Base-by-base conservation (phyloP, 1,140 invertebrate genomes). In the Eumaeus atala region DNA sequence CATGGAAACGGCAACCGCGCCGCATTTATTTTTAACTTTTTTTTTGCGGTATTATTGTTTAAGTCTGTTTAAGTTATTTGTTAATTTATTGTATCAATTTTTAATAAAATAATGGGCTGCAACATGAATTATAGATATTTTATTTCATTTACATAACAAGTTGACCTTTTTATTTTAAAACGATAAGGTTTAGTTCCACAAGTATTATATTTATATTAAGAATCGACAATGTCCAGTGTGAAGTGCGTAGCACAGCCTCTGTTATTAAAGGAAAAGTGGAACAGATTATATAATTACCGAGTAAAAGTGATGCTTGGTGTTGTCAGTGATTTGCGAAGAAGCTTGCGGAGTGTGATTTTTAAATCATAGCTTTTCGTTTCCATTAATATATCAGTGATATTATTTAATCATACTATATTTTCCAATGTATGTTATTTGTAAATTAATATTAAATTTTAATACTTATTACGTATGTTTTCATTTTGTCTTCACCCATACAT, bases 391-490 rank as follows among this genome's bases (percentile, higher is more conserved):
- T 42, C 28, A 42, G 17, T 53, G 28, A 40, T 53, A 53, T 53
- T 40, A 53, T 40, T 42, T 53, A 42, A 40, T 9, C 38, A 44
- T 53, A 53, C 14, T 33, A 53, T 53, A 53, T 53, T 53, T 53
- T 53, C 51, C 51, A 53, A 42, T 53, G 40, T 44, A 53, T 53
- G 51, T 53, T 53, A 53, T 53, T 53, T 53, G 51, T 53, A 53
- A 53, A 53, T 53, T 53, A 53, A 53, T 53, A 53, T 53, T 40
- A 53, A 44, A 53, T 53, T 53, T 53, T 44, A 40, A 44, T 40
- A 44, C 8, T 6, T 48, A 9, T 49, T 49, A n/a, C n/a, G 33
- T 49, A 33, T 49, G 33, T 18, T 47, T 47, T 8, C 9, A 12
- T 42, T 42, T 12, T 12, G 9, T 6, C 21, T 6, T 28, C 21